Base-by-base conservation (phyloP, 23 tunicate genomes). In the Oikopleura vanhoeffeni region DNA sequence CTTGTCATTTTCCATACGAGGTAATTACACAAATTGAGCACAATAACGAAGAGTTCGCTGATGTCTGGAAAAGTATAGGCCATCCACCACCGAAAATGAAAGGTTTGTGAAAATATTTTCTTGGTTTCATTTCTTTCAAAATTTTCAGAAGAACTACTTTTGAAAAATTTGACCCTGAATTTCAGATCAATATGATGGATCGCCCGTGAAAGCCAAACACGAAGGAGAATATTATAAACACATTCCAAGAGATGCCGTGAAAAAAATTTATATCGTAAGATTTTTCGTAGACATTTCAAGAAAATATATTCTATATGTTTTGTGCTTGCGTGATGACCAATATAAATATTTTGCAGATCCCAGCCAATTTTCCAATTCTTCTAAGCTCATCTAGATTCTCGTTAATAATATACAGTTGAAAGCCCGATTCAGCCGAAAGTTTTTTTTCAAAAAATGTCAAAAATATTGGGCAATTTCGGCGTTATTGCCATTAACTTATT, bases 231-330 rank as follows among this genome's bases (percentile, higher is more conserved):
- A 71, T 30, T 71, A 71, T 30, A 32, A 4, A 71, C 4, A 71
- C 34, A 71, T 71, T 71, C 35, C 79, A 2, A 2, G 34, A 13
- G 79, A 71, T 32, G 34, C 35, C 79, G 79, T 71, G 34, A 71
- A 71, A 71, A 32, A 71, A 71, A 2, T 71, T 33, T 71, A 71
- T 30, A 71, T 71, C 38, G 79, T 71, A 71, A 71, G 79, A 71
- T 49, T 8, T 49, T 24, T 8, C 24, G 24, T 49, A 24, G 13
- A 8, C 24, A 49, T 49, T 49, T 8, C 64, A 49, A n/a, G n/a
- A n/a, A n/a, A n/a, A n/a, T n/a, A n/a, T n/a, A n/a, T n/a, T n/a
- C n/a, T n/a, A n/a, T n/a, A n/a, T n/a, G n/a, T n/a, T n/a, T n/a
- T n/a, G n/a, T n/a, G n/a, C n/a, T n/a, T n/a, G n/a, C n/a, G n/a